A percentile compares a stretch with the other conserved stretches of the same genome.
phyloP scores from a whole-genome alignment of 2,888 invertebrate species.

The Bellardia pandia region DNA sequence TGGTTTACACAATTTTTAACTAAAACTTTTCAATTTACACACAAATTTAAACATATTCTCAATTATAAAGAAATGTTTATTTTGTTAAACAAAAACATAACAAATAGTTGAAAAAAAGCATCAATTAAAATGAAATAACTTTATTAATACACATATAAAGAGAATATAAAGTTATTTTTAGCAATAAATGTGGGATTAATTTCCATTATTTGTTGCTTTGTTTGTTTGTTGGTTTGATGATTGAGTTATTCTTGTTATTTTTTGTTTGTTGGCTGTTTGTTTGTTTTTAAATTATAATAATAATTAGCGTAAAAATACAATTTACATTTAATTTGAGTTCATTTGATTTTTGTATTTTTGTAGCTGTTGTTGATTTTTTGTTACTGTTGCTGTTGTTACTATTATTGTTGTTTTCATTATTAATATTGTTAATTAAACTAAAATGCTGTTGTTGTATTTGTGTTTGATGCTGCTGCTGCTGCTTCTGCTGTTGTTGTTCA shows the following conservation, averaged over 20 bases:
- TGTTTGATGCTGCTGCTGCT: slow-evolving; percentile 73
- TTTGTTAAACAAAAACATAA: slow-evolving; percentile 12
- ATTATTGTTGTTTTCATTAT: slow-evolving; percentile 75
- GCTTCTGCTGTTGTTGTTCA: slow-evolving; percentile 74
- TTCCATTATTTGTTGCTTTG: slow-evolving; percentile 59
- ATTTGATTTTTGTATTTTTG: slow-evolving; percentile 81
- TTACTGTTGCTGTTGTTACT: slow-evolving; percentile 75
- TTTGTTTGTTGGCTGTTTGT: slow-evolving; percentile 35
- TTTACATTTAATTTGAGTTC: slow-evolving; percentile 84
- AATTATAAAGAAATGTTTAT: slow-evolving; percentile 22
- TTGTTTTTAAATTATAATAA: slow-evolving; percentile 80
- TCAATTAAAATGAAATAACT: slow-evolving; percentile 43
- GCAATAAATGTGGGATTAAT: slow-evolving; percentile 63
- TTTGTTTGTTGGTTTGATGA: slow-evolving; percentile 54
- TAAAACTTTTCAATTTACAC: slow-evolving; percentile 1
- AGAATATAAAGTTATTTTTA: slow-evolving; percentile 39
- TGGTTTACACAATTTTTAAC: background rate
- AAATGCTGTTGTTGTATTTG: slow-evolving; percentile 69
- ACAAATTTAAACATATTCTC: slow-evolving; percentile 13
- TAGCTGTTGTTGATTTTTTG: slow-evolving; percentile 74
- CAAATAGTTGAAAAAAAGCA: slow-evolving; percentile 33
- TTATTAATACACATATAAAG: slow-evolving; percentile 8
- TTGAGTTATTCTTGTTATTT: slow-evolving; percentile 53
- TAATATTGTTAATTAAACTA: slow-evolving; percentile 72
- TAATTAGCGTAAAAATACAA: slow-evolving; percentile 83